These are phyloP conservation scores for Phrynocephalus forsythii DNA, from an alignment of 2,797 vertebrate species.

Conservation along the genomic window DNA sequence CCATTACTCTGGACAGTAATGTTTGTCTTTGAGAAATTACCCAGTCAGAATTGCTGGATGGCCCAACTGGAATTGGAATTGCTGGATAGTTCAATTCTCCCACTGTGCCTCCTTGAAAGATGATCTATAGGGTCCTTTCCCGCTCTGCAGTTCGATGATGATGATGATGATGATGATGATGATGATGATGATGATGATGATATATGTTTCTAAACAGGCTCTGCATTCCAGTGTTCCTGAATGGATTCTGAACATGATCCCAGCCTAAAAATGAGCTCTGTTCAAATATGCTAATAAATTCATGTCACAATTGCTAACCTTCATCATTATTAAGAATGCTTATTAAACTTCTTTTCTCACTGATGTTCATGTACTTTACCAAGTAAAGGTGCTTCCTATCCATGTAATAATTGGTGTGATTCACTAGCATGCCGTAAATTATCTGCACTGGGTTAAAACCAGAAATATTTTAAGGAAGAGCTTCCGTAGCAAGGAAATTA, in stretches of 20 bases:
- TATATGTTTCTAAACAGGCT: not conserved
- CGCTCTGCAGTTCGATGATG: no score
- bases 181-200: not conserved
- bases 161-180: not conserved
- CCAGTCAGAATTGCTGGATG: no score
- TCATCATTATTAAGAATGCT: constrained; percentile 53
- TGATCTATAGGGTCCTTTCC: no score
- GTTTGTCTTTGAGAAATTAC: not conserved
- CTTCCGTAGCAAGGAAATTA: constrained; percentile 46
- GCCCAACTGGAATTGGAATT: no score
- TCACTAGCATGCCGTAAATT: constrained; percentile 46
- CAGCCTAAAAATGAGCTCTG: not conserved
- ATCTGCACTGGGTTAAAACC: constrained; percentile 53
- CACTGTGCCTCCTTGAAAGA: no score
- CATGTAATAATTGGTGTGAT: constrained; percentile 55
- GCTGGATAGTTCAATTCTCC: no score
- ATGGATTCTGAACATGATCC: not conserved
- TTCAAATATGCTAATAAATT: constrained; percentile 38
- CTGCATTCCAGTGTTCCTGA: constrained; percentile 1
- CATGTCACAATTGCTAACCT: constrained; percentile 47
- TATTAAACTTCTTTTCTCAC: constrained; percentile 61
- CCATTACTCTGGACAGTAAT: not conserved
- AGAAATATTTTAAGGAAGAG: constrained; percentile 65
- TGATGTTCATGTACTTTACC: constrained; percentile 46
- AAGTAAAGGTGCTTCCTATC: constrained; percentile 41